phyloP scores from a whole-genome alignment of 2,888 invertebrate species.

The Mactromeris polynyma region DNA sequence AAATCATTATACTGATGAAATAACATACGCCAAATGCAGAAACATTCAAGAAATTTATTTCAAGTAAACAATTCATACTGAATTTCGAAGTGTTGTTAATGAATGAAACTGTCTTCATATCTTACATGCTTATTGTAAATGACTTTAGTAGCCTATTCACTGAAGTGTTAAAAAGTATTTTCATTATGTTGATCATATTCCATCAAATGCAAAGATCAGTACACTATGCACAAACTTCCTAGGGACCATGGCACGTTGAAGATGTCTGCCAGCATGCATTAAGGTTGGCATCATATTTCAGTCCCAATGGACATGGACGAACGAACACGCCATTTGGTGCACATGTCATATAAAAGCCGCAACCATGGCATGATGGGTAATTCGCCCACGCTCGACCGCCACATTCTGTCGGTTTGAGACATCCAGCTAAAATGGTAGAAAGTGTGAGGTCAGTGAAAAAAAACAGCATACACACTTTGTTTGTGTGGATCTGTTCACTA shows the following conservation, averaged over 20 bases:
- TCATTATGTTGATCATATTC: neutral
- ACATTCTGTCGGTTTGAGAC: conserved; percentile 59
- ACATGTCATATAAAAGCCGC: conserved; percentile 74
- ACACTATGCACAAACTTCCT: neutral
- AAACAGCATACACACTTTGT: too few species aligned
- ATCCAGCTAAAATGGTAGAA: conserved; percentile 67
- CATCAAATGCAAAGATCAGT: neutral
- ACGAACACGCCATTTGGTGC: conserved; percentile 69
- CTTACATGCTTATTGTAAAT: neutral
- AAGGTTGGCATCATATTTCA: conserved; percentile 74
- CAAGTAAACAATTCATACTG: neutral
- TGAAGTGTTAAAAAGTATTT: neutral
- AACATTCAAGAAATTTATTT: neutral
- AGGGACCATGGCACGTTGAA: conserved; percentile 73
- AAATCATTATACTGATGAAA: too few species aligned
- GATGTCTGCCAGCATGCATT: conserved; percentile 70
- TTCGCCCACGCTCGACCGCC: conserved; percentile 65
- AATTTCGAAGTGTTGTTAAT: neutral
- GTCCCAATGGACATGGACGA: conserved; percentile 71
- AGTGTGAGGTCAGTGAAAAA: neutral
- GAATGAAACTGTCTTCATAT: neutral
- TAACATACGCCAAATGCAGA: neutral
- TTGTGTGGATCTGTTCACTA: too few species aligned
- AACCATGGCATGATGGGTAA: conserved; percentile 75
- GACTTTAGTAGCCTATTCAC: neutral